phyloP scores from a whole-genome alignment of 2,888 invertebrate genomes.

The Megalurothrips usitatus region DNA sequence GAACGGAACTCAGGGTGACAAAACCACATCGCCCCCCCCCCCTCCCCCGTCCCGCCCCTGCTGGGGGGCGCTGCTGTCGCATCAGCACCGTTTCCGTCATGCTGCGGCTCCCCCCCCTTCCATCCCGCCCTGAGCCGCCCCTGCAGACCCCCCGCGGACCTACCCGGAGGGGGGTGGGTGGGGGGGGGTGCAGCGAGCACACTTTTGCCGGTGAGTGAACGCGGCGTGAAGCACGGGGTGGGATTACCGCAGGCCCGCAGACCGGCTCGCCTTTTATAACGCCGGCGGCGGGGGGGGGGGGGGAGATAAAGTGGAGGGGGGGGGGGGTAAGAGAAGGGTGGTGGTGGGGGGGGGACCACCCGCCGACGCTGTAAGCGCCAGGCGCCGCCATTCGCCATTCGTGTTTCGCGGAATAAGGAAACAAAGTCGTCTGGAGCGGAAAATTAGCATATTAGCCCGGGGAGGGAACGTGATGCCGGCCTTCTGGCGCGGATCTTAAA shows the following conservation, averaged over 20 bases:
- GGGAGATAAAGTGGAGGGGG: not conserved
- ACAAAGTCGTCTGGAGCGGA: not conserved
- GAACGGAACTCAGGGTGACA: not conserved
- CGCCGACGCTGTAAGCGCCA: no score
- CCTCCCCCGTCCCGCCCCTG: no score
- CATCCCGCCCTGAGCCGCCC: not conserved
- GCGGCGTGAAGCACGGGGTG: no score
- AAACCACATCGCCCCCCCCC: no score
- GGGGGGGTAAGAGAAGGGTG: not conserved
- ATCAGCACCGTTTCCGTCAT: no score
- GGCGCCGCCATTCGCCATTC: no score
- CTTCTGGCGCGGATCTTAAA: no score
- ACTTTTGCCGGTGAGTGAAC: no score
- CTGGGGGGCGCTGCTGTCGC: no score
- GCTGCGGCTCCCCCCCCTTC: no score
- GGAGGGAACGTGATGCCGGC: not conserved
- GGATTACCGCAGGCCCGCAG: no score
- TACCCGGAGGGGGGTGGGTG: not conserved
- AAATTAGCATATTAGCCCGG: slow-evolving; percentile 11
- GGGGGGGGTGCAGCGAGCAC: not conserved
- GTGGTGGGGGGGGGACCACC: not conserved
- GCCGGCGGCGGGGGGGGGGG: not conserved
- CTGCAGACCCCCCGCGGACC: not conserved
- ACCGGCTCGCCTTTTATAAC: no score
- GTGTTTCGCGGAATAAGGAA: not conserved